Conservation (phyloP, 2,797 vertebrate genomes). For the Typhlichthys eigenmanni region DNA sequence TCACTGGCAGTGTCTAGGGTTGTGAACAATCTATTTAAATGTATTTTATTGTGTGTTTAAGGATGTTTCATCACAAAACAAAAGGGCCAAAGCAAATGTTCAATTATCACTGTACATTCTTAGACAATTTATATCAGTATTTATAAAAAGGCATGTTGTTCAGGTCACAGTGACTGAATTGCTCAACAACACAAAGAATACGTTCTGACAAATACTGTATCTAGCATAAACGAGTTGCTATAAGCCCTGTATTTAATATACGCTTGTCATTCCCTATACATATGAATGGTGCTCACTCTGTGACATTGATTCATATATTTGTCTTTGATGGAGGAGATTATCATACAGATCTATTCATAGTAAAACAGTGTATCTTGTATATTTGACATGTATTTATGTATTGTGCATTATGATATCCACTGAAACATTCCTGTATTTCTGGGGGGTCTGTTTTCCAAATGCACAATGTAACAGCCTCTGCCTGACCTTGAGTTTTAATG, state of each 20-base stretch:
- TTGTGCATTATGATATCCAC: constrained; percentile 25
- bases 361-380: constrained; percentile 14
- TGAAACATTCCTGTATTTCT: constrained; percentile 52
- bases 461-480: constrained; percentile 25
- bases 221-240: constrained; percentile 20
- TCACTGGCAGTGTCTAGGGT: constrained; percentile 22
- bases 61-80: constrained; percentile 21
- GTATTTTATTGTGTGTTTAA: constrained; percentile 22
- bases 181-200: constrained; percentile 18
- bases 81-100: constrained; percentile 19
- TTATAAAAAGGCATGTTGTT: constrained; percentile 20
- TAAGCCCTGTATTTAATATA: neutral
- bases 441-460: neutral
- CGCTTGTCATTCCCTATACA: neutral
- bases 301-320: constrained; percentile 16
- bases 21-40: constrained; percentile 14
- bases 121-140: constrained; percentile 19
- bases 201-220: constrained; percentile 6
- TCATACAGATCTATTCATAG: constrained; percentile 15
- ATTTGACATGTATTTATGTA: constrained; percentile 23
- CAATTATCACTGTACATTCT: constrained; percentile 21
- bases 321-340: constrained; percentile 19
- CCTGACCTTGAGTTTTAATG: constrained; percentile 31
- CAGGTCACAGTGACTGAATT: constrained; percentile 1
- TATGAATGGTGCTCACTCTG: constrained; percentile 12